Conservation (phyloP, 92 coral and sea anemone genomes). For the Epizoanthus stellaris region DNA sequence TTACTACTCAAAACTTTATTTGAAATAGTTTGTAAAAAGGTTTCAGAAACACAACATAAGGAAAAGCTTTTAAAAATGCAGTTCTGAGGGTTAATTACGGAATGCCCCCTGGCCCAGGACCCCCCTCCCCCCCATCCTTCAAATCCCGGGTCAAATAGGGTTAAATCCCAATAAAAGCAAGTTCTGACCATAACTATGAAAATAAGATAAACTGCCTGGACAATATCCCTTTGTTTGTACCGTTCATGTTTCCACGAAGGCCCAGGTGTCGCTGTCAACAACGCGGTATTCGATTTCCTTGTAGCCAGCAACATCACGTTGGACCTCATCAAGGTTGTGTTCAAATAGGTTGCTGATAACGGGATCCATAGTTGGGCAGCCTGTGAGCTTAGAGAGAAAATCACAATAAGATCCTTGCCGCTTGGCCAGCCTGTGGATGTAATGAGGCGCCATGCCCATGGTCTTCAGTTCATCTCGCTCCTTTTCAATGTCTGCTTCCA, state of each 20-base stretch:
- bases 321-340: background rate
- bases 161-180: too few species aligned
- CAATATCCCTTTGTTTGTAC: too few species aligned
- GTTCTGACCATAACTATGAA: too few species aligned
- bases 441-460: constrained; percentile 50
- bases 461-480: constrained; percentile 69
- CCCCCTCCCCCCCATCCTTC: too few species aligned
- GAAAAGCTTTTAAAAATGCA: too few species aligned
- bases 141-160: too few species aligned
- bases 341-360: constrained; percentile 45
- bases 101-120: too few species aligned
- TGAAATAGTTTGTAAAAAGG: too few species aligned
- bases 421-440: constrained; percentile 65
- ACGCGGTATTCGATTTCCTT: background rate
- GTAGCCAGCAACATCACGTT: background rate
- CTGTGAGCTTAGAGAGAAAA: constrained; percentile 63
- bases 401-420: constrained; percentile 61
- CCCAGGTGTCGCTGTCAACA: background rate
- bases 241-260: background rate
- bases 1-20: too few species aligned
- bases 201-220: too few species aligned
- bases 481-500: constrained; percentile 69
- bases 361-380: constrained; percentile 42
- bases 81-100: too few species aligned
- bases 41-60: too few species aligned